Conservation (phyloP, 2,797 vertebrate species). For the Notolepis coatsorum region DNA sequence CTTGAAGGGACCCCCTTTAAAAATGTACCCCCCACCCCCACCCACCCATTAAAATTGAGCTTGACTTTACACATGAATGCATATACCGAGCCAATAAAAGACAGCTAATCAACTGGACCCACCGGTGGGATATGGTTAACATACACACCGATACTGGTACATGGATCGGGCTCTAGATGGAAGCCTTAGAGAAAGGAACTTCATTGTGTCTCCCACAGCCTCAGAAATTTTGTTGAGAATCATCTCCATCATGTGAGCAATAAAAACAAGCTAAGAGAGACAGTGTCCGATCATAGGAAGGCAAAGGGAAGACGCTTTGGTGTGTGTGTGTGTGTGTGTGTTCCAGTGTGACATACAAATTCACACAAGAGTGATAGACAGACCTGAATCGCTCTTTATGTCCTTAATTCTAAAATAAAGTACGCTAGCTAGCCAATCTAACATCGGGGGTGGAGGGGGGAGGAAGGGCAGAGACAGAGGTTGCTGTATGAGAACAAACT, state of each 20-base stretch:
- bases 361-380: constrained; percentile 27
- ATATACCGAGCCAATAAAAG: no score
- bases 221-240: constrained; percentile 72
- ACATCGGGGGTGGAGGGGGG: constrained; percentile 37
- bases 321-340: constrained; percentile 33
- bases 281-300: neutral
- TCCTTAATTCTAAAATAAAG: constrained; percentile 77
- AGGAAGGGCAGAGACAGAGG: constrained; percentile 8
- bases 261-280: constrained; percentile 37
- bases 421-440: constrained; percentile 65
- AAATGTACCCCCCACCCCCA: no score
- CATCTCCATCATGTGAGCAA: constrained; percentile 73
- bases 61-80: no score
- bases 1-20: no score
- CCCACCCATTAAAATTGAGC: no score
- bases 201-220: constrained; percentile 61
- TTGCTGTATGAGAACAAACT: constrained; percentile 18
- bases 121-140: no score
- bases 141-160: no score
- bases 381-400: constrained; percentile 67
- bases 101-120: no score
- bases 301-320: neutral
- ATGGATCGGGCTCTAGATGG: constrained; percentile 31
- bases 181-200: constrained; percentile 58
- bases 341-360: constrained; percentile 20